These are phyloP conservation scores for Drosophila pseudoobscura DNA, from an alignment of 1,140 invertebrate genomes.

Conservation along the genomic window DNA sequence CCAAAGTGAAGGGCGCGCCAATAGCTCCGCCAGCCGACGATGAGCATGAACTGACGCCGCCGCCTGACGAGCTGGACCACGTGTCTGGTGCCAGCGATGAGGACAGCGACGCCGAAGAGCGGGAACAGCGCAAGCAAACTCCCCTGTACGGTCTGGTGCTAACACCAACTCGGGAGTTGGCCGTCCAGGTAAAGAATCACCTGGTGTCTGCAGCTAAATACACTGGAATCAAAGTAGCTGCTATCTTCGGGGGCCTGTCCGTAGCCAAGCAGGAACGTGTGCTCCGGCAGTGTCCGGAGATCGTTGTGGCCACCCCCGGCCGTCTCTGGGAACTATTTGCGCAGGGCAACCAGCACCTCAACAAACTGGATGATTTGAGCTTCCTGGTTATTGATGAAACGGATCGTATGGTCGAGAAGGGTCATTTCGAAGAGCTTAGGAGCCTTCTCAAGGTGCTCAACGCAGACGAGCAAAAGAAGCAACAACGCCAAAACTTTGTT, in stretches of 20 bases:
- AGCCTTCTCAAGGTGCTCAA: conserved; percentile 93
- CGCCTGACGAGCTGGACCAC: conserved; percentile 74
- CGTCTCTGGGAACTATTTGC: conserved; percentile 96
- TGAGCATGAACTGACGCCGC: conserved; percentile 73
- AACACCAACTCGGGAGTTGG: conserved; percentile 97
- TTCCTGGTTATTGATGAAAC: conserved; percentile 99
- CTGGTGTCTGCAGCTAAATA: conserved; percentile 91
- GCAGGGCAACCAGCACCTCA: conserved; percentile 90
- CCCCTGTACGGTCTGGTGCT: conserved; percentile 93
- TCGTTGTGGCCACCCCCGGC: conserved; percentile 98
- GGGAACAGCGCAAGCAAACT: conserved; percentile 76
- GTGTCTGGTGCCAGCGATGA: conserved; percentile 81
- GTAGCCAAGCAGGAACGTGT: conserved; percentile 95
- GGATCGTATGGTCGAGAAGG: conserved; percentile 98
- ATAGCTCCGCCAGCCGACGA: conserved; percentile 50
- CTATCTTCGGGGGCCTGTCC: conserved; percentile 95
- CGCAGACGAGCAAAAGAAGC: conserved; percentile 85
- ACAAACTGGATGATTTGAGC: conserved; percentile 88
- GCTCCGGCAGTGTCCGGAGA: conserved; percentile 92
- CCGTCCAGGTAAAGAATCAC: conserved; percentile 96
- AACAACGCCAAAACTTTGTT: conserved; percentile 94
- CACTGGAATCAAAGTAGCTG: conserved; percentile 87
- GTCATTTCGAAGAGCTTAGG: conserved; percentile 97
- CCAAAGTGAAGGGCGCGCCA: conserved; percentile 82
- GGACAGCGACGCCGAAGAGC: conserved; percentile 76